Conservation (phyloP, 2,797 vertebrate species). For the Pampus argenteus region DNA sequence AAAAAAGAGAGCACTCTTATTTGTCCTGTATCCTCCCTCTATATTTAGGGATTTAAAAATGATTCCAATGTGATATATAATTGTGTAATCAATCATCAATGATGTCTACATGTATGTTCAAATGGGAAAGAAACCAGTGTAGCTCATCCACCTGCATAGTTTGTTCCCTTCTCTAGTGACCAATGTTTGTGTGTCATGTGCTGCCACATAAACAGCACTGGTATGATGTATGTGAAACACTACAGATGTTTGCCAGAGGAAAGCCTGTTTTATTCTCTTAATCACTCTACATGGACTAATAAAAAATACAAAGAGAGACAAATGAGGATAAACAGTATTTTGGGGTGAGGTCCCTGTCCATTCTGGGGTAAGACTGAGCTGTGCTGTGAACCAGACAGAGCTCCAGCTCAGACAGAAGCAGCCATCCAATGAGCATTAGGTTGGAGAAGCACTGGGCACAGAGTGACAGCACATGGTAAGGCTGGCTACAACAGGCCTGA, state of each 20-base stretch:
- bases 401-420: constrained; percentile 31
- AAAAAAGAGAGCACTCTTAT: constrained; percentile 5
- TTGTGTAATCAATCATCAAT: constrained; percentile 7
- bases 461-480: constrained; percentile 62
- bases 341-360: constrained; percentile 38
- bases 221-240: constrained; percentile 18
- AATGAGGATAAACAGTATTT: constrained; percentile 31
- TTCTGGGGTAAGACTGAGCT: constrained; percentile 54
- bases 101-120: background rate
- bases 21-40: constrained; percentile 3
- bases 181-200: constrained; percentile 30
- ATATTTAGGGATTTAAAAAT: constrained; percentile 44
- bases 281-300: constrained; percentile 37
- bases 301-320: constrained; percentile 34
- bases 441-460: constrained; percentile 32
- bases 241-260: constrained; percentile 11
- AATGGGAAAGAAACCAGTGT: constrained; percentile 27
- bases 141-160: constrained; percentile 36
- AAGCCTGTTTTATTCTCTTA: constrained; percentile 24
- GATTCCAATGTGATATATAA: constrained; percentile 21
- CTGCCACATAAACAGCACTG: constrained; percentile 31
- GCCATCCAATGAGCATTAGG: constrained; percentile 38
- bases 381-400: constrained; percentile 50
- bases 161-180: constrained; percentile 39
- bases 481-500: constrained; percentile 49